Evolutionary conservation across 2,797 vertebrate species (phyloP).

Genomic region (Cuculus canorus): DNA sequence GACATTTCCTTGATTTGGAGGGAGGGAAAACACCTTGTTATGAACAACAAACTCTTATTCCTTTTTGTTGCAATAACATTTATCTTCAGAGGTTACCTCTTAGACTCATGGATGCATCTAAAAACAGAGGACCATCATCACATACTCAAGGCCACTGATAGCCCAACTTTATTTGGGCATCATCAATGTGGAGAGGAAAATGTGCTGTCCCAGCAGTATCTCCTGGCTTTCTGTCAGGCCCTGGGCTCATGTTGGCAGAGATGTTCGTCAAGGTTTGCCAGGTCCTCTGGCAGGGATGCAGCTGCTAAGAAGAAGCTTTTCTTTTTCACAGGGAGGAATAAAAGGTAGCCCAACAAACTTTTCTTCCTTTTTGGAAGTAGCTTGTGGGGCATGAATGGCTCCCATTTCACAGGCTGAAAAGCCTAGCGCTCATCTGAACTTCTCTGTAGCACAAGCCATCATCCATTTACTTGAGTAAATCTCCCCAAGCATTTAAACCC

Average conservation of each 20-base stretch:
- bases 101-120: background rate
- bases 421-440: background rate
- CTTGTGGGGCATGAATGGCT: background rate
- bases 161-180: background rate
- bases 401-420: background rate
- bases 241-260: background rate
- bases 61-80: background rate
- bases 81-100: background rate
- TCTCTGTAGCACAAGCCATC: background rate
- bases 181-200: background rate
- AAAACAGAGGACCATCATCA: background rate
- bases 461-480: background rate
- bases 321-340: background rate
- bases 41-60: background rate
- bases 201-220: background rate
- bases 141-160: background rate
- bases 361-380: background rate
- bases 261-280: background rate
- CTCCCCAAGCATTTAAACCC: background rate
- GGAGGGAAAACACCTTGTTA: background rate
- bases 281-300: background rate
- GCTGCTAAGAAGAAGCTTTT: background rate
- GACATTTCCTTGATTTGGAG: background rate
- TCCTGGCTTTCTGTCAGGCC: background rate
- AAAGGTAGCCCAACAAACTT: background rate